phyloP scores from a whole-genome alignment of 2,888 invertebrate species.

The Petrolisthes cinctipes region DNA sequence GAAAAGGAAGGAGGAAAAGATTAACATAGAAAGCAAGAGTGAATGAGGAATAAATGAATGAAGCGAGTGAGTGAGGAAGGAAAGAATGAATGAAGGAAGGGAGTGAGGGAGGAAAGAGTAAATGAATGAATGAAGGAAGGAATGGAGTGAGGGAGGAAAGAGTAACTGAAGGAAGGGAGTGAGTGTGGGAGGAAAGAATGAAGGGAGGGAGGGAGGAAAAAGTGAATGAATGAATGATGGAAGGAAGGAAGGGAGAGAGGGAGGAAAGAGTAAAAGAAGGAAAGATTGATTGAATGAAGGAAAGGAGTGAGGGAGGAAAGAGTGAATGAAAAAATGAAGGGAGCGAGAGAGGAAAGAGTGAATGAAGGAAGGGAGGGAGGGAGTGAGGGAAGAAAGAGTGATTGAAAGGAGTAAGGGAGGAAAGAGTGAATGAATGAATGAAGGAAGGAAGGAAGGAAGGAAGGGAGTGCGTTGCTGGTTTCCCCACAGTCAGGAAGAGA shows the following conservation, averaged over 20 bases:
- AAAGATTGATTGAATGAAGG: background rate
- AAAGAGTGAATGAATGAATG: background rate
- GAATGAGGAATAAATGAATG: background rate
- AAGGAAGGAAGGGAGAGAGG: background rate
- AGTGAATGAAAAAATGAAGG: background rate
- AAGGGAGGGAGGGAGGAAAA: background rate
- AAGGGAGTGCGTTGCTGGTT: too few species aligned
- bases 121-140: background rate
- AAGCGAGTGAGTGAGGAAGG: background rate
- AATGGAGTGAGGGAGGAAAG: background rate
- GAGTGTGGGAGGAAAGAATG: too few species aligned
- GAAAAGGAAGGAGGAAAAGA: too few species aligned
- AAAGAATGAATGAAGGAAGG: background rate
- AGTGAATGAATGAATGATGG: background rate
- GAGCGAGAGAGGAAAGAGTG: background rate
- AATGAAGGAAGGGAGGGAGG: background rate
- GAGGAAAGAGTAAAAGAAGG: background rate
- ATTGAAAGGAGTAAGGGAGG: background rate
- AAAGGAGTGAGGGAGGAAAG: background rate
- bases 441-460: background rate
- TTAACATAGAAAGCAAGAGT: too few species aligned
- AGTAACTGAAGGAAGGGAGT: background rate
- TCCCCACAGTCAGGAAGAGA: too few species aligned
- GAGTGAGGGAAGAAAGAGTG: background rate
- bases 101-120: background rate